These are phyloP conservation scores for Agrotis exclamationis DNA, from an alignment of 2,888 invertebrate genomes.

Conservation along the genomic window DNA sequence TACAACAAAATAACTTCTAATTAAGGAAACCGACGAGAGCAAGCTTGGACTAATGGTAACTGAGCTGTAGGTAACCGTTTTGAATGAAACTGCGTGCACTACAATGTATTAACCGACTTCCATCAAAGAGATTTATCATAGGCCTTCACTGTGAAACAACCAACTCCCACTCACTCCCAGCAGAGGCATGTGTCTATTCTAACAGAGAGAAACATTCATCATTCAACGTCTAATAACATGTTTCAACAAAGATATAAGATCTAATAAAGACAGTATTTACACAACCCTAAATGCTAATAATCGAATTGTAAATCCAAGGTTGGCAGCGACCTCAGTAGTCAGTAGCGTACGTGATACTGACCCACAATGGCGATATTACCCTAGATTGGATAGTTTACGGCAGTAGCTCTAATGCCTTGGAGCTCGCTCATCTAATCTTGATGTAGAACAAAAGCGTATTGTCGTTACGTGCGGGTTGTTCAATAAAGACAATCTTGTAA, in stretches of 20 bases:
- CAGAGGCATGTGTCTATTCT: neutral
- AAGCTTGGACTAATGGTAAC: neutral
- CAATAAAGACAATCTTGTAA: neutral
- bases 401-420: conserved; percentile 12
- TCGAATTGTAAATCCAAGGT: conserved; percentile 49
- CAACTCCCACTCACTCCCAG: no score
- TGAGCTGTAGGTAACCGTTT: no score
- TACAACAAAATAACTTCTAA: conserved; percentile 6
- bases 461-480: neutral
- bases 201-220: neutral
- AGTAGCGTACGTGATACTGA: conserved; percentile 52
- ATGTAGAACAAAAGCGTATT: conserved; percentile 10
- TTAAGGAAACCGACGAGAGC: neutral
- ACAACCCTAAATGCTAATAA: conserved; percentile 42
- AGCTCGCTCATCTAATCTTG: conserved; percentile 26
- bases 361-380: conserved; percentile 59
- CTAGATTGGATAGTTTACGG: conserved; percentile 51
- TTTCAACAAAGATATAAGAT: neutral
- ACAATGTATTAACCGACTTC: no score
- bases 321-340: conserved; percentile 26
- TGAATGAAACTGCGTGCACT: no score
- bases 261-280: neutral
- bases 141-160: no score
- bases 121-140: no score
- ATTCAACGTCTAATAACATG: neutral